Base-by-base conservation (phyloP, 2,888 invertebrate species). In the Gandaritis pyraliata region DNA sequence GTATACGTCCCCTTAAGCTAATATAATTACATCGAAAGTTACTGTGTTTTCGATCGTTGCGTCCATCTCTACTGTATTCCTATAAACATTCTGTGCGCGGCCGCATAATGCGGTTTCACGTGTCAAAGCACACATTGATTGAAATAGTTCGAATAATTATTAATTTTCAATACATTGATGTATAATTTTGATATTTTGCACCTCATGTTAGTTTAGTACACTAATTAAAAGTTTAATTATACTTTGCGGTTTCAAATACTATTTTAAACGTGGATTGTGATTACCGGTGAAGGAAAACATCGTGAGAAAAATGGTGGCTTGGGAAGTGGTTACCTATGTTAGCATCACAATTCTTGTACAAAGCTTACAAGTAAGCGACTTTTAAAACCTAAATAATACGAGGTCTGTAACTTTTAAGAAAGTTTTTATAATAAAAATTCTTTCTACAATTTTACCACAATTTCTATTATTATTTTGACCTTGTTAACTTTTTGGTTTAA, bases 71-170 rank as follows among this genome's bases (percentile, higher is more conserved):
- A 53, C 61, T 57, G 61, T 52, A 38, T 52, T 11, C 0, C 2
- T 16, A 12, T 15, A 0, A 29, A 6, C 7, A 13, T 52, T 15
- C 33, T 13, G 41, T 33, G 47, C 49, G 43, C 8, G 55, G 45
- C 41, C 58, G 30, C 63, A 56, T 36, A 52, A 59, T 46, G 64
- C 33, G 55, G 59, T 57, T 60, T 52, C 16, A 56, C 64, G 58
- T 55, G 58, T 60, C 56, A 60, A 52, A 53, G 59, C 52, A 30
- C 38, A 23, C 47, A 57, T 62, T 62, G 54, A 62, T 58, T 49
- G 54, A 50, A 62, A 58, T 54, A 46, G 46, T 43, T 52, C 23
- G 23, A 51, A 60, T 56, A 56, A 60, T 56, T 51, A 61, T 48
- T 61, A 56, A 58, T 54, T 54, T 30, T 15, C 29, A 49, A 48